A percentile compares a stretch with the other conserved stretches of the same genome.
These are phyloP conservation scores for Aleadryas rufinucha DNA, from an alignment of 2,113 vertebrate genomes.

Conservation along the genomic window DNA sequence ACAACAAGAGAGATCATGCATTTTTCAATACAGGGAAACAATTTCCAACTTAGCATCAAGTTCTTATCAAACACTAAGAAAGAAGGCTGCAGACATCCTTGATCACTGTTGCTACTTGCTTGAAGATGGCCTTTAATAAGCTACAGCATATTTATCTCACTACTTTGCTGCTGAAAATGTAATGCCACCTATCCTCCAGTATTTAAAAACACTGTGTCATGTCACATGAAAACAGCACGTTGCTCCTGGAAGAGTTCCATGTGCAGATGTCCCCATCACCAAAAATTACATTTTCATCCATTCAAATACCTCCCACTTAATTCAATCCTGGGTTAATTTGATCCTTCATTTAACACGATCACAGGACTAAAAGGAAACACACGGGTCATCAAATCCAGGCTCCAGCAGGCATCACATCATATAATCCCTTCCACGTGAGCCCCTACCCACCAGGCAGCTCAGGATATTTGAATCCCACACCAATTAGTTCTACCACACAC, in stretches of 20 bases:
- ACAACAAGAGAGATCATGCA: background rate
- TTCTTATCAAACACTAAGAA: background rate
- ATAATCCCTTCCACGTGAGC: slow-evolving; percentile 40
- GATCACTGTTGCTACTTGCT: background rate
- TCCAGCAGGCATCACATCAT: slow-evolving; percentile 11
- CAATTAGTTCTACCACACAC: background rate
- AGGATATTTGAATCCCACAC: background rate
- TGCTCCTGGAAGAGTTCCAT: background rate
- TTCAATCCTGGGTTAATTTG: slow-evolving; percentile 37
- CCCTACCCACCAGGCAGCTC: background rate
- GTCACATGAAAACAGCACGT: background rate
- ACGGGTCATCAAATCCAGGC: slow-evolving; percentile 4
- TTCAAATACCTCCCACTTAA: slow-evolving; percentile 34
- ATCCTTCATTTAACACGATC: slow-evolving; percentile 56
- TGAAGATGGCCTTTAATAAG: background rate
- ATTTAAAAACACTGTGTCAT: background rate
- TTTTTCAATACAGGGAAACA: background rate
- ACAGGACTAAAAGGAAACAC: slow-evolving; percentile 38
- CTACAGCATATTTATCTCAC: background rate
- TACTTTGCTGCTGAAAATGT: background rate
- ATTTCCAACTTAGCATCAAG: background rate
- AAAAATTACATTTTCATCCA: slow-evolving; percentile 21
- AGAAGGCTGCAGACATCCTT: background rate
- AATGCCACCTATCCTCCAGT: background rate
- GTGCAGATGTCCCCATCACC: slow-evolving; percentile 9